Evolutionary conservation across 2,797 vertebrate species (phyloP), one percentile per base, ranked within the genome.

Genomic region (Halcyon chelicuti): DNA sequence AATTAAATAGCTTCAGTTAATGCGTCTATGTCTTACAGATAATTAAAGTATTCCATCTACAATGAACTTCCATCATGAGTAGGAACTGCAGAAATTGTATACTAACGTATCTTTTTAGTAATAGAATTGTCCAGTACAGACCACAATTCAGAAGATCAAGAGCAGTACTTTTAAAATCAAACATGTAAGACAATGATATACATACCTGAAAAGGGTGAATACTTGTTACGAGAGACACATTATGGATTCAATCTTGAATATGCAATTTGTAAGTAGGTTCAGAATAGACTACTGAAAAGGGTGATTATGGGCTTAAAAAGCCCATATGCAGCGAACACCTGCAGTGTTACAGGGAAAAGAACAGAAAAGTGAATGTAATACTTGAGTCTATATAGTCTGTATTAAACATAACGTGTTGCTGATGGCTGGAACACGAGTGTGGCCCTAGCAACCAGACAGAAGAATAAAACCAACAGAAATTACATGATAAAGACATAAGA

Each of bases 1-100:
- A 72, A 90, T 72, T 86, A 88, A 93, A 83, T 61, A 72, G 2
- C 26, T 72, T 57, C 55, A 75, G 63, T 77, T 60, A 47, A 54
- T 49, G 2, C 46, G 15, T 81, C 92, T 65, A 44, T n/a, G 8
- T 51, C 54, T 73, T 68, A 52, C 5, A 35, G 23, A 35, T 61
- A 51, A 57, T 74, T 63, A 78, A 57, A 33, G 2, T n/a, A 55
- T 52, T 57, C 49, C 55, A 55, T 65, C 23, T 35, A 51, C 54
- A 68, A 13, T 7, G 21, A 86, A 46, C 16, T 49, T 79, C 10
- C 23, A 12, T 31, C 14, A 31, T 12, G 21, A 63, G n/a, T 22
- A 88, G 55, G 14, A 86, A 54, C 10, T 72, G 37, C 15, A 51
- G 23, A 84, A 52, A 17, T 54, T 61, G 4, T 33, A 39, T 29